Conservation (phyloP, 2,797 vertebrate genomes). For the Mormyrops boulengeri region DNA sequence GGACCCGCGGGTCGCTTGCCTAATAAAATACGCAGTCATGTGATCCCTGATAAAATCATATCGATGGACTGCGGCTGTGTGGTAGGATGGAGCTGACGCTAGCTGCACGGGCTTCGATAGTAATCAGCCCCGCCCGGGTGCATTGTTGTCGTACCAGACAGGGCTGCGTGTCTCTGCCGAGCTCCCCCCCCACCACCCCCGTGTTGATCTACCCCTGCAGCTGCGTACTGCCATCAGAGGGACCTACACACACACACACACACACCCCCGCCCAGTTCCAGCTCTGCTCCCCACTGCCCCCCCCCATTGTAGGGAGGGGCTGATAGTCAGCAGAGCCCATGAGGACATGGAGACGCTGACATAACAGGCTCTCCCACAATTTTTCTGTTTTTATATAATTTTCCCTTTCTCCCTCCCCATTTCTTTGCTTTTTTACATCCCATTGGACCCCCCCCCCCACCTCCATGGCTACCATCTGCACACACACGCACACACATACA, state of each 20-base stretch:
- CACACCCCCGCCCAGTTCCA: background rate
- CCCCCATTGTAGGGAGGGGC: background rate
- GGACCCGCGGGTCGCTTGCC: background rate
- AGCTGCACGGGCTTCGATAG: background rate
- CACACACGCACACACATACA: background rate
- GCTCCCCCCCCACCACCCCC: background rate
- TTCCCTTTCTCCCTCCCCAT: background rate
- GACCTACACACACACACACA: background rate
- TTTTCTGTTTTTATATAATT: background rate
- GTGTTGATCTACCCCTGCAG: background rate
- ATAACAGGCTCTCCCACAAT: background rate
- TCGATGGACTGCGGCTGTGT: background rate
- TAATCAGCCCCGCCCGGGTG: background rate
- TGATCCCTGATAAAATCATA: background rate
- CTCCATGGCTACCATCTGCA: slow-evolving; percentile 1
- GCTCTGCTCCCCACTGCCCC: background rate
- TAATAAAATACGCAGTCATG: background rate
- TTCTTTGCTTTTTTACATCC: background rate
- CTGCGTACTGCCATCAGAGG: background rate
- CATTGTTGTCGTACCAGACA: background rate
- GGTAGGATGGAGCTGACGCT: background rate
- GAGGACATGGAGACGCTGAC: background rate
- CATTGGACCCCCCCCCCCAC: background rate
- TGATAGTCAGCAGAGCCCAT: background rate
- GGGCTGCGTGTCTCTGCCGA: background rate